phyloP scores from a whole-genome alignment of 1,140 invertebrate genomes.

The Dendrolimus kikuchii region DNA sequence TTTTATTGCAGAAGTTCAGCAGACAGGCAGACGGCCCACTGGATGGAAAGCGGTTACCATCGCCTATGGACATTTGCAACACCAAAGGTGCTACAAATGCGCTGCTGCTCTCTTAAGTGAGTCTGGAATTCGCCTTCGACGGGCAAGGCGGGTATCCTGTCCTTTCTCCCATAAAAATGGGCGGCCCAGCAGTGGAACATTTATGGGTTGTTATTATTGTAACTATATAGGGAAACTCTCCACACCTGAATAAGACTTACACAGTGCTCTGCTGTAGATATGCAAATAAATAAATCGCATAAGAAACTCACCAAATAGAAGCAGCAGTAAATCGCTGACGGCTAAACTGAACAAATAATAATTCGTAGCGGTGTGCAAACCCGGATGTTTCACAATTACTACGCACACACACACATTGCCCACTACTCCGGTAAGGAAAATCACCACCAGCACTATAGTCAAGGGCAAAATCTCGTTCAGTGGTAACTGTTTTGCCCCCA shows the following conservation, averaged over 20 bases:
- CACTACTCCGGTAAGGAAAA: slow-evolving; percentile 89
- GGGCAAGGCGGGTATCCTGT: too few species aligned
- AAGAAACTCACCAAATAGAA: slow-evolving; percentile 79
- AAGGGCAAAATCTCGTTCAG: slow-evolving; percentile 74
- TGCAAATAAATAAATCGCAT: slow-evolving; percentile 5
- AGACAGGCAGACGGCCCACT: too few species aligned
- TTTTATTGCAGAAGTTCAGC: too few species aligned
- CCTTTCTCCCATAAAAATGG: too few species aligned
- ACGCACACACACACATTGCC: slow-evolving; percentile 93
- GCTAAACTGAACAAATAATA: slow-evolving; percentile 94
- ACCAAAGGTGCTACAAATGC: too few species aligned
- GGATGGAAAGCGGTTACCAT: too few species aligned
- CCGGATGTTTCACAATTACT: slow-evolving; percentile 88
- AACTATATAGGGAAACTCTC: too few species aligned
- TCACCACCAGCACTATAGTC: slow-evolving; percentile 83
- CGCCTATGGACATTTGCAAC: too few species aligned
- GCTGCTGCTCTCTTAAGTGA: too few species aligned
- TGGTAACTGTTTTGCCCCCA: slow-evolving; percentile 69
- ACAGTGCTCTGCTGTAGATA: slow-evolving; percentile 3
- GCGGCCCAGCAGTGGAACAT: too few species aligned
- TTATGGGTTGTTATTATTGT: too few species aligned
- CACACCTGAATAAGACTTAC: slow-evolving; percentile 4
- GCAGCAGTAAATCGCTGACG: slow-evolving; percentile 82
- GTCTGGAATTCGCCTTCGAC: too few species aligned
- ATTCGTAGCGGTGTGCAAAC: slow-evolving; percentile 90